Conservation (phyloP, 2,797 vertebrate species). For the Amblyopsis hoosieri region DNA sequence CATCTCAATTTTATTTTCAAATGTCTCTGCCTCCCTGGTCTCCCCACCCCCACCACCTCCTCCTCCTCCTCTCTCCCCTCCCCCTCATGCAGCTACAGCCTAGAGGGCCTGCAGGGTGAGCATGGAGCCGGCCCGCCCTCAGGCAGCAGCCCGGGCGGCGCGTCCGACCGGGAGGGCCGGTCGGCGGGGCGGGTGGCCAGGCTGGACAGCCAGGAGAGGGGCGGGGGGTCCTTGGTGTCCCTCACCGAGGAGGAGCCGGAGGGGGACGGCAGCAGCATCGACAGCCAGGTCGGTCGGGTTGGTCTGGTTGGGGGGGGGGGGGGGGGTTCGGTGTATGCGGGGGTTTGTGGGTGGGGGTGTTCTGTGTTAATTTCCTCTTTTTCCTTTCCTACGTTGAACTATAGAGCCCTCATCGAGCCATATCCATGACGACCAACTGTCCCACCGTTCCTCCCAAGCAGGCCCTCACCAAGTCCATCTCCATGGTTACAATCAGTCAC, state of each 20-base stretch:
- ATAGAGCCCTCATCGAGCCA: constrained; percentile 54
- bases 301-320: neutral
- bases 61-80: neutral
- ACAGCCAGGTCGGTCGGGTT: constrained; percentile 76
- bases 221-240: constrained; percentile 80
- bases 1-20: no score
- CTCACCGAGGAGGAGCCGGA: constrained; percentile 87
- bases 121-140: constrained; percentile 54
- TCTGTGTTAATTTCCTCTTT: neutral
- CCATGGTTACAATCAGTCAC: constrained; percentile 85
- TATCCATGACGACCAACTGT: constrained; percentile 74
- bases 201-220: constrained; percentile 71
- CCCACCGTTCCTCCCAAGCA: constrained; percentile 71
- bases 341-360: neutral
- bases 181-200: constrained; percentile 45
- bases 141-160: constrained; percentile 51
- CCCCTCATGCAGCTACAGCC: constrained; percentile 83
- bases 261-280: constrained; percentile 72
- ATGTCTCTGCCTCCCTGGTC: no score
- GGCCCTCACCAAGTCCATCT: constrained; percentile 88
- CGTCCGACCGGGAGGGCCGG: constrained; percentile 58
- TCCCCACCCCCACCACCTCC: neutral
- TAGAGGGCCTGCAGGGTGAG: constrained; percentile 85
- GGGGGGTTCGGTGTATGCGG: neutral
- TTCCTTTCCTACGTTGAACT: constrained; percentile 3